phyloP scores from a whole-genome alignment of 2,113 vertebrate species.

The Tursiops truncatus region DNA sequence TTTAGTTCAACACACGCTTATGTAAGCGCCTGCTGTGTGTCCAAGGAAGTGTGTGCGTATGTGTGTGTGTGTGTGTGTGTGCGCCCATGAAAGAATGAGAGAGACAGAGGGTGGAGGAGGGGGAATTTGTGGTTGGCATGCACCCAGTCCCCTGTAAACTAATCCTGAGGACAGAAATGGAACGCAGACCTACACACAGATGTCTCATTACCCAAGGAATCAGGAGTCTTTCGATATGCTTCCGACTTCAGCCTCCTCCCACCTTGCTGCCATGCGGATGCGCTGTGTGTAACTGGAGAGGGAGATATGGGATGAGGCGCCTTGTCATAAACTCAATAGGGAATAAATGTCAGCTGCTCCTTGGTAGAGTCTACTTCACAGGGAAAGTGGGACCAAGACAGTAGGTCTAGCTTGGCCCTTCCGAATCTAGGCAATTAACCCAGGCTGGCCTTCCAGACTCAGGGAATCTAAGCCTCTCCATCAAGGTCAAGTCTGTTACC shows the following conservation, averaged over 20 bases:
- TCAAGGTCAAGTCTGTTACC: constrained; percentile 80
- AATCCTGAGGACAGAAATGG: not conserved
- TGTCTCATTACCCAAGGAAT: not conserved
- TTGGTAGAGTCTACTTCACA: not conserved
- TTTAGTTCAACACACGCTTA: constrained; percentile 3
- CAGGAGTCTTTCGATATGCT: not conserved
- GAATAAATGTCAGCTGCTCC: not conserved
- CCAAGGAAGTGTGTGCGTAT: not conserved
- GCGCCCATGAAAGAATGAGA: not conserved
- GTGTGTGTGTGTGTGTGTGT: too few species aligned
- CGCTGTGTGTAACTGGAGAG: not conserved
- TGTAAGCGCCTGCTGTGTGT: not conserved
- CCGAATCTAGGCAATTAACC: not conserved
- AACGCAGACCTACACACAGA: not conserved
- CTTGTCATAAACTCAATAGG: not conserved
- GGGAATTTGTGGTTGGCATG: not conserved
- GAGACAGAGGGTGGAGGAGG: not conserved
- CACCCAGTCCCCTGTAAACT: not conserved
- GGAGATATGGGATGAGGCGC: accelerated
- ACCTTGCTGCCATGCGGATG: not conserved
- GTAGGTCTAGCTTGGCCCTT: not conserved
- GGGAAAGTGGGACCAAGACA: not conserved
- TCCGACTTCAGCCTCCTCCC: not conserved
- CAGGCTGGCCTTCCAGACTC: not conserved
- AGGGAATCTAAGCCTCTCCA: not conserved